Evolutionary conservation across 2,797 vertebrate species (phyloP).

Genomic region (Danio kyathit): DNA sequence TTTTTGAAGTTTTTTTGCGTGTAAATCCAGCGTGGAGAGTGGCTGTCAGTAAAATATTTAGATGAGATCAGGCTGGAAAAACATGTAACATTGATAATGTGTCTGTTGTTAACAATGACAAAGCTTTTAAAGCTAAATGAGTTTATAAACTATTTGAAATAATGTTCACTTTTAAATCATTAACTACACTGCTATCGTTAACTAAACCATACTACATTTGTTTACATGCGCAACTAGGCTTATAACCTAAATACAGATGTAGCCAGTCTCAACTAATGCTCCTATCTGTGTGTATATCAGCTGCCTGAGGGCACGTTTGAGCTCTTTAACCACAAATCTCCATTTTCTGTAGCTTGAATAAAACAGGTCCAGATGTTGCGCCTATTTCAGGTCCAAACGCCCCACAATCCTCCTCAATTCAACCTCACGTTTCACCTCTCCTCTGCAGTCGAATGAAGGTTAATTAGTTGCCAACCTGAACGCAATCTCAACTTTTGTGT

Average conservation of each 20-base stretch:
- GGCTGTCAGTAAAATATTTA: too few relatives aligned
- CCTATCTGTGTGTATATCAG: slow-evolving; percentile 22
- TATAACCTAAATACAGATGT: slow-evolving; percentile 1
- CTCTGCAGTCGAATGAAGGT: slow-evolving; percentile 72
- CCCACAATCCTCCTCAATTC: slow-evolving; percentile 38
- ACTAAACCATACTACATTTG: not conserved
- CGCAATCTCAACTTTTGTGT: slow-evolving; percentile 64
- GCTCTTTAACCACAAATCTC: slow-evolving; percentile 29
- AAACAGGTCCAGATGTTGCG: slow-evolving; percentile 50
- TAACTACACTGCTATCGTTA: too few relatives aligned
- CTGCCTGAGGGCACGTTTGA: slow-evolving; percentile 11
- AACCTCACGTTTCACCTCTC: slow-evolving; percentile 49
- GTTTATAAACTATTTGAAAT: too few relatives aligned
- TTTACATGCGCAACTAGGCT: not conserved
- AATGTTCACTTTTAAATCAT: too few relatives aligned
- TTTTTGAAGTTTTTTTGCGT: too few relatives aligned
- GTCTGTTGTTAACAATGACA: too few relatives aligned
- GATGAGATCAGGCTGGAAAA: too few relatives aligned
- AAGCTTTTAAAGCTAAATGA: too few relatives aligned
- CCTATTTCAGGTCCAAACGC: slow-evolving; percentile 57
- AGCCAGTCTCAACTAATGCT: slow-evolving; percentile 23
- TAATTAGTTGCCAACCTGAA: slow-evolving; percentile 67
- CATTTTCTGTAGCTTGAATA: slow-evolving; percentile 9
- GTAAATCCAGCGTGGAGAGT: too few relatives aligned
- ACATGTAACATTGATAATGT: too few relatives aligned